Evolutionary conservation across 1,140 invertebrate species (phyloP), one percentile per base, ranked within the genome.

Genomic region (Drosophila virilis): DNA sequence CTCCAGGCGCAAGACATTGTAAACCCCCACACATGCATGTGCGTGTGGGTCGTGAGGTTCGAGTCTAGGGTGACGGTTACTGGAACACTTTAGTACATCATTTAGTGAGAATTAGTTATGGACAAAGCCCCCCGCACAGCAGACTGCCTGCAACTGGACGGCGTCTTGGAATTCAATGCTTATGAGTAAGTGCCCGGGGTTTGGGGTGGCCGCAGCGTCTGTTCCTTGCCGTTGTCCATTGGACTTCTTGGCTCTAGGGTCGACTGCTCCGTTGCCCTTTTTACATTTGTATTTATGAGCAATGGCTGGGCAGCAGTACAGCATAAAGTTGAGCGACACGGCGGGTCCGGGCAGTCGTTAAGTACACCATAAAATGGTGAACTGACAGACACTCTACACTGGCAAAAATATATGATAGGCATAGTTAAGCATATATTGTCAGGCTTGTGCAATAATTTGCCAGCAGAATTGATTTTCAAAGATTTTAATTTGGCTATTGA

Each of bases 61-160:
- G 22, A 38, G 32, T 6, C 40, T 35, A 40, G 40, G 50, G 58
- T 40, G 76, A 51, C 65, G 72, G 74, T 59, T 66, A 45, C 64
- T 28, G 70, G 72, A 83, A 83, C 83, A 88, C 83, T 88, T 88
- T 89, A 89, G 84, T 88, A 84, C 80, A 88, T 88, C 80, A 88
- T 88, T 88, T 88, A 89, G 83, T 84, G 50, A 75, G 83, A 88
- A 88, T 88, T 88, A 88, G 83, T 88, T 88, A 88, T 88, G 83
- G 84, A 89, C 83, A 83, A 79, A 50, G 65, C 54, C 64, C 61
- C 13, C 42, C 15, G 12, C 22, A n/a, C 22, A 32, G 12, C 48
- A 32, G 22, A 6, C 46, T 28, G 22, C 13, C 37, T 8, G 15
- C 33, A 10, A 10, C 42, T 35, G 12, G 46, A 17, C 37, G 48